Conservation (phyloP, 2,113 vertebrate genomes). For the Actenoides lindsayi region DNA sequence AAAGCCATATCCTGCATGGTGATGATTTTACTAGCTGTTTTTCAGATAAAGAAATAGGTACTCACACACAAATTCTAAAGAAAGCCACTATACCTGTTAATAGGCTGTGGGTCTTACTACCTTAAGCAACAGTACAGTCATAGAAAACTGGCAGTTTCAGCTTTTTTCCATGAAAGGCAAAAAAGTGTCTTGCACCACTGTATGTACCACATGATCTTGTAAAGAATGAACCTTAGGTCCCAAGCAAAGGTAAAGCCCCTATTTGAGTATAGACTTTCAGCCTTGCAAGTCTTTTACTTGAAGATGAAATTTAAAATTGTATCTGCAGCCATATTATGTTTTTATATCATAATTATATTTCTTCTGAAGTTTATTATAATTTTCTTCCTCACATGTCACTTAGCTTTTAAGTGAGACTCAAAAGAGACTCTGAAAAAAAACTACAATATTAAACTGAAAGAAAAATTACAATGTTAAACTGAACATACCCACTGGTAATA, state of each 20-base stretch:
- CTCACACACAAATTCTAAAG: neutral
- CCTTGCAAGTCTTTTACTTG: neutral
- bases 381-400: neutral
- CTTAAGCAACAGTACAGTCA: neutral
- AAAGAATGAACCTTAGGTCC: neutral
- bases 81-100: neutral
- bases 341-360: conserved; percentile 6
- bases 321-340: neutral
- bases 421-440: neutral
- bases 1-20: neutral
- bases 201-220: neutral
- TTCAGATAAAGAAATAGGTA: neutral
- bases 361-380: neutral
- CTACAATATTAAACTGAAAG: neutral
- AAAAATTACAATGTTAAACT: neutral
- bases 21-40: neutral
- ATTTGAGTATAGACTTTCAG: neutral
- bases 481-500: neutral
- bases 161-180: neutral
- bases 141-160: neutral
- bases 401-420: conserved; percentile 26
- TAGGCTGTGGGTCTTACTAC: neutral
- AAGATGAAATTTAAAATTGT: conserved; percentile 23
- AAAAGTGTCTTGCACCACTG: neutral
- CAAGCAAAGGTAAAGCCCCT: neutral